Evolutionary conservation across 2,888 invertebrate genomes (phyloP).

Genomic region (Andrena bucephala): DNA sequence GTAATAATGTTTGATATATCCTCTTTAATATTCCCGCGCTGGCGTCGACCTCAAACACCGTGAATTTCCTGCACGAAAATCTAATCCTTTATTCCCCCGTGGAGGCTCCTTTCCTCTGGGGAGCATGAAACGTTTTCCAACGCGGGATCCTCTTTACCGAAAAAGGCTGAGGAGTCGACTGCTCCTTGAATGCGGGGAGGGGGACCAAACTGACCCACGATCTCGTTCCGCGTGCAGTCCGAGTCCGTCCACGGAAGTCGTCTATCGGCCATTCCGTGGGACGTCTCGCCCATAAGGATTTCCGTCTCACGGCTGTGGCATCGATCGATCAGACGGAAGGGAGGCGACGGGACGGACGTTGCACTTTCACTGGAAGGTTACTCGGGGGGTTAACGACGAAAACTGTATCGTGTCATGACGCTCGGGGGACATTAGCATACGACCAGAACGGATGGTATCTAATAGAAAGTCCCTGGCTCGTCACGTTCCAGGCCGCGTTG

Average conservation of each 20-base stretch:
- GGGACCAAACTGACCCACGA: neutral
- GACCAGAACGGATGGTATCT: constrained; percentile 49
- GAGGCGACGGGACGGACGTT: constrained; percentile 45
- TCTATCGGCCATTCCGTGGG: constrained; percentile 35
- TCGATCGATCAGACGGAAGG: constrained; percentile 50
- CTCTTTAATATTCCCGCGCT: constrained; percentile 43
- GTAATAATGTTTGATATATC: constrained; percentile 42
- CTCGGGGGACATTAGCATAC: constrained; percentile 65
- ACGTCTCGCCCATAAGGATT: constrained; percentile 52
- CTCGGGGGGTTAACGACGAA: constrained; percentile 67
- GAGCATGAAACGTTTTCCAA: constrained; percentile 23
- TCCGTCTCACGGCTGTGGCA: constrained; percentile 46
- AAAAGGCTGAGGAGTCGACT: too few species aligned
- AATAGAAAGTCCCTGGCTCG: constrained; percentile 57
- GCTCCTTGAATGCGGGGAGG: too few species aligned
- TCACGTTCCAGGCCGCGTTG: constrained; percentile 32
- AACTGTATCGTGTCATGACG: constrained; percentile 72
- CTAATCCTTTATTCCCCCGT: constrained; percentile 32
- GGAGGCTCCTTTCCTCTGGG: neutral
- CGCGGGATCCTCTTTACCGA: constrained; percentile 26
- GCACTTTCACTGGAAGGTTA: constrained; percentile 71
- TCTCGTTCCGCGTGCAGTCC: constrained; percentile 17
- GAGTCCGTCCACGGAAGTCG: constrained; percentile 44
- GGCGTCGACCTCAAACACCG: constrained; percentile 28
- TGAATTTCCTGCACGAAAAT: constrained; percentile 24